phyloP scores from a whole-genome alignment of 2,113 vertebrate species.

The Phycodurus eques region DNA sequence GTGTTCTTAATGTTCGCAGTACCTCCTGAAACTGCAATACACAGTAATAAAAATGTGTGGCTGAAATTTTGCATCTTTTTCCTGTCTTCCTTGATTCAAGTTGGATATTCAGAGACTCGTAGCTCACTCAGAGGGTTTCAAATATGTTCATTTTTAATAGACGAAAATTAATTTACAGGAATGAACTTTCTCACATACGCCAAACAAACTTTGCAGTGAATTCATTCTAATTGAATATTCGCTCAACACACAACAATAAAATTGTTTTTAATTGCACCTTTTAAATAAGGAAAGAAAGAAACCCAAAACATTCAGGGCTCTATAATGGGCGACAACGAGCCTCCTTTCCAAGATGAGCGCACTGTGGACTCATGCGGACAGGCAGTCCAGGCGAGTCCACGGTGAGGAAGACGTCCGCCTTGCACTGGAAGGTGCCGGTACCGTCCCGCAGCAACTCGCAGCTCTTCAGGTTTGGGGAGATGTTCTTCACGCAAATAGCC shows the following conservation, averaged over 20 bases:
- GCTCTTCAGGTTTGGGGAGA: constrained; percentile 75
- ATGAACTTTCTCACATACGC: constrained; percentile 49
- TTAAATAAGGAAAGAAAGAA: not conserved
- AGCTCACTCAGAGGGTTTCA: constrained; percentile 37
- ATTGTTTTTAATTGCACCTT: constrained; percentile 22
- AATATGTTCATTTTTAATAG: constrained; percentile 70
- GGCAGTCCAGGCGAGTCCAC: constrained; percentile 68
- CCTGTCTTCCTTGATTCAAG: not conserved
- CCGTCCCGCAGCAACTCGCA: constrained; percentile 74
- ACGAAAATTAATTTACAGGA: constrained; percentile 65
- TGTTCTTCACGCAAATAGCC: constrained; percentile 75
- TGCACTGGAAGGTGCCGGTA: constrained; percentile 70
- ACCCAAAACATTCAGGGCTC: constrained; percentile 56
- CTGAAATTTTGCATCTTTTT: not conserved
- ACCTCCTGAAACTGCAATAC: constrained; percentile 2
- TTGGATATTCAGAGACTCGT: constrained; percentile 27
- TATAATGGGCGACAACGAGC: not conserved
- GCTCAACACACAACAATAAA: constrained; percentile 18
- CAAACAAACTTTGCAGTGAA: constrained; percentile 1
- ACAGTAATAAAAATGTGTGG: constrained; percentile 16
- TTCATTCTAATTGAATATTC: not conserved
- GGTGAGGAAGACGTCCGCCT: constrained; percentile 74
- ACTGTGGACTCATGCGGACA: constrained; percentile 47
- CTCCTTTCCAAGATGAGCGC: not conserved
- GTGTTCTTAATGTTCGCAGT: not conserved